These are phyloP conservation scores for Eurytoma adleriae DNA, from an alignment of 2,888 invertebrate genomes.

Conservation along the genomic window DNA sequence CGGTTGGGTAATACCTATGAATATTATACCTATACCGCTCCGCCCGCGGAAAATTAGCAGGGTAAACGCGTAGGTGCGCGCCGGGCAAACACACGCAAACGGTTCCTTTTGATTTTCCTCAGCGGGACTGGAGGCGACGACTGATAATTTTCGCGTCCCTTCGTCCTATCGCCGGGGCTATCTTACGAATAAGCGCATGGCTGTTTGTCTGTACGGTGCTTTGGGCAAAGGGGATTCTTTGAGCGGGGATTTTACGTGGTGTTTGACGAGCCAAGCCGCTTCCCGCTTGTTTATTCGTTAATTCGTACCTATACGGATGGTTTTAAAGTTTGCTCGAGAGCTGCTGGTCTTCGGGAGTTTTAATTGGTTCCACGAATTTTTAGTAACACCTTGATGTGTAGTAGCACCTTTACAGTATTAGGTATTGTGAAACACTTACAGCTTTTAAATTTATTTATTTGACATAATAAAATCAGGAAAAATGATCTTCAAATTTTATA, in stretches of 20 bases:
- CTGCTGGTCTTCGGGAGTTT: no score
- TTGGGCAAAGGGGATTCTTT: not conserved
- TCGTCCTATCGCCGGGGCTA: not conserved
- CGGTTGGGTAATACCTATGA: no score
- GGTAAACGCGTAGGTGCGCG: slow-evolving; percentile 19
- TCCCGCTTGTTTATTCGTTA: not conserved
- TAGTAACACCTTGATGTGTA: no score
- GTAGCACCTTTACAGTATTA: no score
- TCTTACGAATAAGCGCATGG: no score
- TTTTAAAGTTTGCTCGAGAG: no score
- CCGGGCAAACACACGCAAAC: not conserved
- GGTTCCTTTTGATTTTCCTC: slow-evolving; percentile 34
- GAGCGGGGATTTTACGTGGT: not conserved
- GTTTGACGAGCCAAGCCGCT: not conserved
- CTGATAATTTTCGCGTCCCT: slow-evolving; percentile 46
- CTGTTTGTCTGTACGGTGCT: not conserved
- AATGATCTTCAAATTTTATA: no score
- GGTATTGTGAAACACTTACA: no score
- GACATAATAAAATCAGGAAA: no score
- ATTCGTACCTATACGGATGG: no score
- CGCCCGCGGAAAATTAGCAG: slow-evolving; percentile 39
- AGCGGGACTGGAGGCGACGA: slow-evolving; percentile 9
- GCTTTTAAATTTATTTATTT: no score
- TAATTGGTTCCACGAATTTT: no score
- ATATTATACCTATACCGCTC: not conserved